Evolutionary conservation across 1,140 invertebrate species (phyloP).

Genomic region (Melipona quadrifasciata): DNA sequence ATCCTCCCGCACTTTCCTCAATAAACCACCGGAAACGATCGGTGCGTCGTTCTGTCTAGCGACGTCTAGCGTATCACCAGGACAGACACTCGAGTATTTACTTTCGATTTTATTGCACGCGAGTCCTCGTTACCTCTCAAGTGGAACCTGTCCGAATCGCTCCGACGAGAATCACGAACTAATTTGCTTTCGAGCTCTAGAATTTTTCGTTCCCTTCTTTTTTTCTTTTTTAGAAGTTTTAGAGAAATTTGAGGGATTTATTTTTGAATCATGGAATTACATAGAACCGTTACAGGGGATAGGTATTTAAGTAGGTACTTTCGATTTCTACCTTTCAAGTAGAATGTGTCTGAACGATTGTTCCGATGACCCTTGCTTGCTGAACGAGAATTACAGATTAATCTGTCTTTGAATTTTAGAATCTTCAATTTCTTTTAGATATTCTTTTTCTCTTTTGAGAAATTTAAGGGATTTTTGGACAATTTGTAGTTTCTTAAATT

Average conservation of each 20-base stretch:
- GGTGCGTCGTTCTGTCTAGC: slow-evolving; percentile 18
- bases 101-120: slow-evolving; percentile 23
- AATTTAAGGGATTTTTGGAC: not conserved
- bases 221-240: too few relatives aligned
- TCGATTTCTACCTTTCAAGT: not conserved
- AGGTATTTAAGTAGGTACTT: not conserved
- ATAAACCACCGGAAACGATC: slow-evolving; percentile 34
- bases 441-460: not conserved
- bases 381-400: not conserved
- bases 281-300: not conserved
- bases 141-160: not conserved
- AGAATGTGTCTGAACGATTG: not conserved
- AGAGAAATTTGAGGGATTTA: too few relatives aligned
- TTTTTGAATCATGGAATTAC: too few relatives aligned
- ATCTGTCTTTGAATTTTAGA: not conserved
- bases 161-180: too few relatives aligned
- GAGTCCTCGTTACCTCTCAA: not conserved
- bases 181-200: too few relatives aligned
- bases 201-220: too few relatives aligned
- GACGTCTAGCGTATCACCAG: not conserved
- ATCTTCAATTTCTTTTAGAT: not conserved
- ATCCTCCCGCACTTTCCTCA: slow-evolving; percentile 37
- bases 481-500: too few relatives aligned
- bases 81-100: not conserved
- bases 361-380: not conserved